Percentiles rank a stretch among this genome's conserved stretches.
phyloP scores from a whole-genome alignment of 2,113 vertebrate species.

The Beaufortia kweichowensis region DNA sequence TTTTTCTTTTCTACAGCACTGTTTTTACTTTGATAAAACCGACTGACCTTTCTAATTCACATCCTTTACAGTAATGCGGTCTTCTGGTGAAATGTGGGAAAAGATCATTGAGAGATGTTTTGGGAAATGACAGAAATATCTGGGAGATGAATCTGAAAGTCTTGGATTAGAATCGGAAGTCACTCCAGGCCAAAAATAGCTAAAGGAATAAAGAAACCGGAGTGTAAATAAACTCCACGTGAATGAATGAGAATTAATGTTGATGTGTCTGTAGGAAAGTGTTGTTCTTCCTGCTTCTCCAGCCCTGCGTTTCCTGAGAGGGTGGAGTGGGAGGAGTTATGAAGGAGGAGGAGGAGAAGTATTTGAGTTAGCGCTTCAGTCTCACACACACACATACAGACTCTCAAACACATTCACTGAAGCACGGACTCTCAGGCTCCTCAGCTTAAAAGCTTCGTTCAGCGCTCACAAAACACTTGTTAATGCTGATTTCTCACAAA shows the following conservation, averaged over 20 bases:
- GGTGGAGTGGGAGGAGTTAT: slow-evolving; percentile 45
- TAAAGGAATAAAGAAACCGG: background rate
- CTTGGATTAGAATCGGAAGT: background rate
- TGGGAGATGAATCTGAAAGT: background rate
- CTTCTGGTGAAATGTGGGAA: slow-evolving; percentile 4
- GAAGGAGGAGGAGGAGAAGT: slow-evolving; percentile 46
- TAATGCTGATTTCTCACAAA: background rate
- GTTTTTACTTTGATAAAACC: slow-evolving; percentile 45
- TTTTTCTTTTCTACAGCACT: slow-evolving; percentile 17
- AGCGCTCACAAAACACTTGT: background rate
- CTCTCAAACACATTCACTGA: slow-evolving; percentile 12
- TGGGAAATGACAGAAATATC: slow-evolving; percentile 42
- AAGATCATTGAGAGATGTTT: slow-evolving; percentile 35
- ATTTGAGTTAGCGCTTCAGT: slow-evolving; percentile 49
- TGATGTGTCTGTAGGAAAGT: slow-evolving; percentile 50
- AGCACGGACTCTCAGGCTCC: slow-evolving; percentile 22
- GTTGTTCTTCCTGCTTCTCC: slow-evolving; percentile 58
- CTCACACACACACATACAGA: slow-evolving; percentile 31
- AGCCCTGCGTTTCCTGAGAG: slow-evolving; percentile 35
- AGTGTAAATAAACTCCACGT: slow-evolving; percentile 10
- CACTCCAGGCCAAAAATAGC: slow-evolving; percentile 4
- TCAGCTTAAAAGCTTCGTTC: slow-evolving; percentile 8
- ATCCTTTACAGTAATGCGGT: slow-evolving; percentile 49
- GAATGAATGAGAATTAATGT: background rate
- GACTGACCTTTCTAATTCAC: slow-evolving; percentile 39